These are phyloP conservation scores for Scaptodrosophila latifasciaeformis DNA, from an alignment of 2,888 invertebrate genomes.

Conservation along the genomic window DNA sequence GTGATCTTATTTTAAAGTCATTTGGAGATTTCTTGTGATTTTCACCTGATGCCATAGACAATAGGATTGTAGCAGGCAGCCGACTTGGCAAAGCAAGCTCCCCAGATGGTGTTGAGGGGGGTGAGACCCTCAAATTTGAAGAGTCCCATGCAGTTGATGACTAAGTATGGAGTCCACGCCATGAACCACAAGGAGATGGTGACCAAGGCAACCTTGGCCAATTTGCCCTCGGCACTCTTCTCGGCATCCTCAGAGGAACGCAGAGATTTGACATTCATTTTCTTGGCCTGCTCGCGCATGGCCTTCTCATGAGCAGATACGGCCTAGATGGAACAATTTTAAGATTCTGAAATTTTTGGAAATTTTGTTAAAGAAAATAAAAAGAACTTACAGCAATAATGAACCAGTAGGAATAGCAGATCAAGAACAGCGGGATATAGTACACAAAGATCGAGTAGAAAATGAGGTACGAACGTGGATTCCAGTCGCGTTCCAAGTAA, in stretches of 20 bases:
- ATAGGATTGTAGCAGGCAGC: constrained; percentile 93
- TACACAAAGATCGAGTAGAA: constrained; percentile 87
- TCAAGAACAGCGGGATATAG: constrained; percentile 84
- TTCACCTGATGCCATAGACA: constrained; percentile 90
- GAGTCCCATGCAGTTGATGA: constrained; percentile 88
- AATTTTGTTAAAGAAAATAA: not conserved
- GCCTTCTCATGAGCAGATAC: constrained; percentile 82
- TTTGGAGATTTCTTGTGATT: not conserved
- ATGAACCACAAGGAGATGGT: constrained; percentile 93
- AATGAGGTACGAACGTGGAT: constrained; percentile 86
- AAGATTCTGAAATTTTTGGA: not conserved
- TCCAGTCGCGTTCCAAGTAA: constrained; percentile 85
- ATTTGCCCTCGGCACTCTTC: constrained; percentile 89
- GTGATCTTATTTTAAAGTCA: no score
- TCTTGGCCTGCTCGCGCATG: constrained; percentile 93
- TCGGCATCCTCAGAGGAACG: constrained; percentile 85
- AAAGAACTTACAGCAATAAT: constrained; percentile 83
- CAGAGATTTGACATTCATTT: constrained; percentile 93
- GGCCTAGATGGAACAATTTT: constrained; percentile 29
- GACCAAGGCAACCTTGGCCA: constrained; percentile 92
- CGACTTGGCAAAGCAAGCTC: constrained; percentile 93
- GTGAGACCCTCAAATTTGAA: constrained; percentile 84
- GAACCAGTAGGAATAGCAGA: constrained; percentile 91
- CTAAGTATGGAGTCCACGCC: constrained; percentile 93
- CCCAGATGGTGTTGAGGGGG: constrained; percentile 90